Base-by-base conservation (phyloP, 2,888 invertebrate species). In the Caenorhabditis auriculariae region DNA sequence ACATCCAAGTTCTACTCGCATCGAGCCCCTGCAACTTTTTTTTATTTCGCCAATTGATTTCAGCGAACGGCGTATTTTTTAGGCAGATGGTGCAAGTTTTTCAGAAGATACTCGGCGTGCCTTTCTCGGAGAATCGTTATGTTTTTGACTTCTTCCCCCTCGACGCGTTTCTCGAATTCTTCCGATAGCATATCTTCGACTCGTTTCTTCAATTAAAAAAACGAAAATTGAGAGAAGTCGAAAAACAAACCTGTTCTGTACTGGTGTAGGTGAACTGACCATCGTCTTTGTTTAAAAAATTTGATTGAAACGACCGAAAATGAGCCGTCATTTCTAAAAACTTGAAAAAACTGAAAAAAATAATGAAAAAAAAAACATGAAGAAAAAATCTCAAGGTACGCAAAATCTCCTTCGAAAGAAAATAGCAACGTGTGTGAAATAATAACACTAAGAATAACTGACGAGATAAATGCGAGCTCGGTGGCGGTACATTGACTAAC, bases 1-100 rank as follows among this genome's bases (percentile, higher is more conserved):
- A 89, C 61, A 96, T 85, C 98, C 98, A 98, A 6, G 96, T 89
- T 75, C 94, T 88, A 83, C 94, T 95, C 9, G 92, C 90, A 86
- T 98, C 96, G 68, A 98, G 85, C 7, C n/a, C 15, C 41, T n/a
- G 41, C 9, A 41, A 15, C 41, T 41, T 41, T 41, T 41, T 19
- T 9, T 19, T n/a, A 41, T n/a, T 19, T n/a, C n/a, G 15, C 12
- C 41, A 15, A 19, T n/a, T 41, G n/a, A 15, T 12, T 19, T 15
- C 29, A 46, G 42, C 27, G 4, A 27, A 66, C 66, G 24, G 52
- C 24, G 43, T 68, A 70, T 37, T 55, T 59, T 7, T 19, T 23
- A n/a, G 60, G 59, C 12, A 54, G 48, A 17, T 50, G 42, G n/a
- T 55, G 50, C 21, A 71, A 53, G 38, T 55, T 55, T 23, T 38